Base-by-base conservation (phyloP, 2,113 vertebrate species). In the Pogonocichla stellata region DNA sequence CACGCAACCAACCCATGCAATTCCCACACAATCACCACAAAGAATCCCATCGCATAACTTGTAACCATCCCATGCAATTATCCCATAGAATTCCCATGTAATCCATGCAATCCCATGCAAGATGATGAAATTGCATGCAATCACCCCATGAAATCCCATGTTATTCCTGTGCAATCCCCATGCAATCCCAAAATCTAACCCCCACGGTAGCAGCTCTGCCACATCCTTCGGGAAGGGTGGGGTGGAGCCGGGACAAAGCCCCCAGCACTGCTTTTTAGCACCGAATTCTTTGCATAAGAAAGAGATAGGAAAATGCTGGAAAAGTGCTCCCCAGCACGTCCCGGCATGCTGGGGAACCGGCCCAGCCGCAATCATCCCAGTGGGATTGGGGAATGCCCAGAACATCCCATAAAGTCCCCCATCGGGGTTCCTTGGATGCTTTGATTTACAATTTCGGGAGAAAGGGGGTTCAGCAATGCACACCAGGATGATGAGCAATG, bases 401-500 rank as follows among this genome's bases (percentile, higher is more conserved):
- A 65, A 64, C 81, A 65, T 29, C 67, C 85, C 8, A 0, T 10
- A 13, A 45, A 3, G 19, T 2, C 1, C 19, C 20, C 33, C 9
- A 1, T 1, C 0, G 0, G 26, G 15, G 5, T 7, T 38, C 26
- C 61, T 36, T 0, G 6, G 43, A 36, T 40, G 18, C 15, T 38
- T 12, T 22, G 14, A 48, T 10, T 2, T 19, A 5, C 11, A 0
- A 0, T 28, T 88, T 54, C 15, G 42, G 56, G 42, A 13, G 6
- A 0, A 2, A 31, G 28, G 3, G 26, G 8, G 8, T 8, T 65
- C 86, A 72, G 36, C 58, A 23, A 19, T 2, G 0, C 14, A 10
- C 31, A 0, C 8, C 0, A 0, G 36, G 22, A 19, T 1, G n/a
- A 34, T 2, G 38, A 82, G 51, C 0, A 19, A 5, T 6, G 70